Evolutionary conservation across 2,797 vertebrate species (phyloP).

Genomic region (Morelia viridis): DNA sequence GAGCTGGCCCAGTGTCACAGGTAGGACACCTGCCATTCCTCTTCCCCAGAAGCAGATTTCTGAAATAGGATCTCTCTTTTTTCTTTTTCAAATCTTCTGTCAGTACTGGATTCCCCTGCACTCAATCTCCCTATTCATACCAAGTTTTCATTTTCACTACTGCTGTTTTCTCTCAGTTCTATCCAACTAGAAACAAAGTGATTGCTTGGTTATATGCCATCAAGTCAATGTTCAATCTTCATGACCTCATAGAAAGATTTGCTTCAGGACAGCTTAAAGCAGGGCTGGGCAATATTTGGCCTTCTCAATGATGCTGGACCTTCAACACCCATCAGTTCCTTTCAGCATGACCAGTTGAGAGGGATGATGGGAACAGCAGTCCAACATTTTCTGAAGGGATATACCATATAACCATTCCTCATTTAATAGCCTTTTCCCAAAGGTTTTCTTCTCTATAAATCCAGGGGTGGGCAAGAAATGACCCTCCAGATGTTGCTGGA

Average conservation of each 20-base stretch:
- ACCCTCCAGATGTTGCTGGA: too few species aligned
- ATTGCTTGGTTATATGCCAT: background rate
- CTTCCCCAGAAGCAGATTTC: background rate
- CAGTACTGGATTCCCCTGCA: background rate
- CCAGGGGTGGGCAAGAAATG: too few species aligned
- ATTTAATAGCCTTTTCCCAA: too few species aligned
- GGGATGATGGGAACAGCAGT: too few species aligned
- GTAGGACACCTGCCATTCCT: background rate
- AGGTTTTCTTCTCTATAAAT: too few species aligned
- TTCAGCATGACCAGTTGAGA: too few species aligned
- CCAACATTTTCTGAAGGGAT: too few species aligned
- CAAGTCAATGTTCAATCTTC: background rate
- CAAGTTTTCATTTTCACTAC: slow-evolving; percentile 25
- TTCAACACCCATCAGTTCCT: too few species aligned
- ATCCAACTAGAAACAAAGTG: background rate
- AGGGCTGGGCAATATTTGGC: too few species aligned
- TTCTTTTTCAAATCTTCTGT: slow-evolving; percentile 1
- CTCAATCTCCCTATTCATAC: background rate
- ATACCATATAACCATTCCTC: too few species aligned
- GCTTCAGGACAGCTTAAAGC: background rate
- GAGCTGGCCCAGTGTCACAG: background rate
- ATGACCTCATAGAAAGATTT: background rate
- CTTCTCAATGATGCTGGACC: too few species aligned
- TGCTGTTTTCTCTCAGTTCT: slow-evolving; percentile 21
- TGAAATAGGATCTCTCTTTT: slow-evolving; percentile 2